phyloP scores from a whole-genome alignment of 30 jellyfish, hydroid and myxozoan species.

The Aurelia aurita region DNA sequence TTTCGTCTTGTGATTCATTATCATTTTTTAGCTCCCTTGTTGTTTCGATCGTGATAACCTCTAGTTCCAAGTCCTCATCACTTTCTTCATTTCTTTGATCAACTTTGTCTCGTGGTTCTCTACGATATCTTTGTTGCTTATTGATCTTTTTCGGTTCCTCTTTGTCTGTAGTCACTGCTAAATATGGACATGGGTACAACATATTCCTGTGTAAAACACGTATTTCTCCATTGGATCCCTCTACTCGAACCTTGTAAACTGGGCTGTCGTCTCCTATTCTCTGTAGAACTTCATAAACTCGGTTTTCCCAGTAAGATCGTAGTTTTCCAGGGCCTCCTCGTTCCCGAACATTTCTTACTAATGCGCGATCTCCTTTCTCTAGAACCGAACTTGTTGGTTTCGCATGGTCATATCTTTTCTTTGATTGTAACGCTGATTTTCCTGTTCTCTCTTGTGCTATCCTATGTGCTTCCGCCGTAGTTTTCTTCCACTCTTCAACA shows the following conservation, averaged over 20 bases:
- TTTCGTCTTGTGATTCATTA: neutral
- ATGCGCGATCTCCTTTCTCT: too few species aligned
- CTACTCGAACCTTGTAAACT: constrained; percentile 16
- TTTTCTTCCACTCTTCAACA: constrained; percentile 7
- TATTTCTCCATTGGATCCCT: neutral
- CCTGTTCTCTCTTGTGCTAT: constrained; percentile 17
- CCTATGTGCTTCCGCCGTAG: constrained; percentile 17
- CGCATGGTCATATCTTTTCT: constrained; percentile 15
- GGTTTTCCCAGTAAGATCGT: constrained; percentile 7
- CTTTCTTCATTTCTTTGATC: neutral
- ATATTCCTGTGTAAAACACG: constrained; percentile 3
- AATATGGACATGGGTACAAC: constrained; percentile 6
- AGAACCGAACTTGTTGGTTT: too few species aligned
- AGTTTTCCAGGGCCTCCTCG: constrained; percentile 42
- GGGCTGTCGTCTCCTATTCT: constrained; percentile 25
- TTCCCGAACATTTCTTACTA: constrained; percentile 12
- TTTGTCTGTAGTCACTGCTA: neutral
- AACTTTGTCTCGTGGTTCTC: neutral
- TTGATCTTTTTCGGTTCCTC: neutral
- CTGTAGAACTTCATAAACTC: constrained; percentile 18
- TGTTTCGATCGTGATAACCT: neutral
- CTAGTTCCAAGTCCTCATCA: constrained; percentile 1
- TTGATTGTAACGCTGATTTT: neutral
- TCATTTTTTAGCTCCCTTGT: neutral
- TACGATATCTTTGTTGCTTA: neutral